These are phyloP conservation scores for Entelurus aequoreus DNA, from an alignment of 2,113 vertebrate genomes.

Conservation along the genomic window DNA sequence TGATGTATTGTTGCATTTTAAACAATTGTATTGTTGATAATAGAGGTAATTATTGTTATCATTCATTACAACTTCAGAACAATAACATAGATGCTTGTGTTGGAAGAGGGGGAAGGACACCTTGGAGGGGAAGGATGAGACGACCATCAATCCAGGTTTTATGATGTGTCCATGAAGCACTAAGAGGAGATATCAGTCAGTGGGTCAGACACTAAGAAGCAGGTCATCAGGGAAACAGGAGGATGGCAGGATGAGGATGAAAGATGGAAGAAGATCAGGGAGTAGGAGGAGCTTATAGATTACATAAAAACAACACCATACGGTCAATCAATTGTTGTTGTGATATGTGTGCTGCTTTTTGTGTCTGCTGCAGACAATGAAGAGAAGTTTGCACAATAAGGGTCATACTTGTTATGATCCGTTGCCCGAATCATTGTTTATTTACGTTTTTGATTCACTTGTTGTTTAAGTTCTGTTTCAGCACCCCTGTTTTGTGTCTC, in stretches of 20 bases:
- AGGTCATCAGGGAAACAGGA: conserved; percentile 15
- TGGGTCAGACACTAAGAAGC: conserved; percentile 22
- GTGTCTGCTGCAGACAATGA: neutral
- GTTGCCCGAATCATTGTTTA: no score
- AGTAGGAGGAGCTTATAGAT: conserved; percentile 8
- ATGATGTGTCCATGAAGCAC: conserved; percentile 30
- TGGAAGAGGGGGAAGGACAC: neutral
- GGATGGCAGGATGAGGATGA: conserved; percentile 14
- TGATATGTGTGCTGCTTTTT: neutral
- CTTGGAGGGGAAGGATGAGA: conserved; percentile 13
- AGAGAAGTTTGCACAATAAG: no score
- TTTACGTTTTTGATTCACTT: no score
- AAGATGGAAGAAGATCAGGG: conserved; percentile 28
- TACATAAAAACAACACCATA: neutral
- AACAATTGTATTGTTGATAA: no score
- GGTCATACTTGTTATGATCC: no score
- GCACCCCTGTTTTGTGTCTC: no score
- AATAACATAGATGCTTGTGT: no score
- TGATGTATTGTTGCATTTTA: no score
- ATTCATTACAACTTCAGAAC: neutral
- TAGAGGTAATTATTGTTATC: no score
- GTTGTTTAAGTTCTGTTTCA: no score
- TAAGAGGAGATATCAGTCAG: conserved; percentile 34
- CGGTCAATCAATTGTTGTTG: conserved; percentile 1
- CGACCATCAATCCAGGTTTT: conserved; percentile 44